Conservation (phyloP, 2,113 vertebrate genomes). For the Petroica traversi region DNA sequence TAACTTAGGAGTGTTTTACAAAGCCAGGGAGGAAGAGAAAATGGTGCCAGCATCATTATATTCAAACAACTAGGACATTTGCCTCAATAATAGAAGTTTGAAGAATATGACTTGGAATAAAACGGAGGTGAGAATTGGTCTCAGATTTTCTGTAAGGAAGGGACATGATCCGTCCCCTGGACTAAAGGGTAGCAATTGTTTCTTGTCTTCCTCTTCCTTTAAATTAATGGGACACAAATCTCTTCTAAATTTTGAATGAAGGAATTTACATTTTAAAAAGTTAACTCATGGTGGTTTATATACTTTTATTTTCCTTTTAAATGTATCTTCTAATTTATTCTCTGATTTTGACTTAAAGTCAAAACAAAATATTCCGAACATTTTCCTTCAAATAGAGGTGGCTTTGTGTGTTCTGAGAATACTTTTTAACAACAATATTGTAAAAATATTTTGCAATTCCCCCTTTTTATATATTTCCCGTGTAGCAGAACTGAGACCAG, state of each 20-base stretch:
- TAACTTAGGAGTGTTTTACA: neutral
- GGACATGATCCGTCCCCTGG: neutral
- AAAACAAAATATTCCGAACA: neutral
- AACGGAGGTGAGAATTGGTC: neutral
- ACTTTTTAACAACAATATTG: neutral
- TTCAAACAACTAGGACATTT: neutral
- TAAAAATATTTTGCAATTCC: neutral
- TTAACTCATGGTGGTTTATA: neutral
- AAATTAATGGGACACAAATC: neutral
- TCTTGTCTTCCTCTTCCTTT: neutral
- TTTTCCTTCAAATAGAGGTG: neutral
- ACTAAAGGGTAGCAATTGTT: neutral
- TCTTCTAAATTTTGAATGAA: neutral
- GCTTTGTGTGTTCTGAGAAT: neutral
- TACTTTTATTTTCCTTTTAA: neutral
- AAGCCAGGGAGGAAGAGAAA: neutral
- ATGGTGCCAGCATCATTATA: neutral
- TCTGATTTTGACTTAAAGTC: neutral
- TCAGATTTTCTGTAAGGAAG: neutral
- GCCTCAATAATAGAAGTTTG: neutral
- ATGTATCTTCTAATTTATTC: neutral
- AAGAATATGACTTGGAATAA: no score
- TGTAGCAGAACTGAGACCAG: neutral
- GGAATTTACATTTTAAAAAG: neutral
- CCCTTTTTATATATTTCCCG: accelerated